Evolutionary conservation across 2,113 vertebrate species (phyloP), one percentile per base, ranked within the genome.

Genomic region (Myiopsitta monachus): DNA sequence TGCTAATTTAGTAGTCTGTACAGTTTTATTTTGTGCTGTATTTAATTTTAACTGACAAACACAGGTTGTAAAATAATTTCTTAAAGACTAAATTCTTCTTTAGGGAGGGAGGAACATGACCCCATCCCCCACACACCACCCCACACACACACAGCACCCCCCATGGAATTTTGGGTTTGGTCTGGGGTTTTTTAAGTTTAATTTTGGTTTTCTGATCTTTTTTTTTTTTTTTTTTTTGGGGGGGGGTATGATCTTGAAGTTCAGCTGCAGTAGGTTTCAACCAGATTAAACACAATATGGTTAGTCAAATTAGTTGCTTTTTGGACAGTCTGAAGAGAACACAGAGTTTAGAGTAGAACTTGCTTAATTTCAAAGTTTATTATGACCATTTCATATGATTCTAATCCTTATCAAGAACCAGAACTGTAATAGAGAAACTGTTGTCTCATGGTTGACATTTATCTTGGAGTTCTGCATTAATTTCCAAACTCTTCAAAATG

Each of bases 21-120:
- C 27, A 41, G 24, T 39, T 81, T 41, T 61, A 21, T 19, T 51
- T 68, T 85, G 6, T 66, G 4, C 21, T 88, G 15, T 22, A 43
- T 78, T 33, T 52, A 81, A 77, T 41, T 66, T 38, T 36, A 76
- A 44, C 10, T 62, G 52, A 47, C 36, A 41, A 73, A 31, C 10
- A 28, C 7, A 11, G 4, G 3, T 36, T 78, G 36, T 43, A 33
- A 93, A 72, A 47, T 47, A 0, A 36, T 57, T 51, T 63, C 26
- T 24, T 19, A 23, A 72, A 51, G 16, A 66, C 30, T 0, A 49
- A 79, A 44, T 49, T 67, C 8, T 61, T 57, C 5, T 81, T 61
- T 19, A 24, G 7, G 3, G 3, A 23, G 3, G 7, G 49, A 62
- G 7, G 14, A 43, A 4, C 8, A n/a, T n/a, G n/a, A n/a, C n/a